Conservation (phyloP, 2,797 vertebrate genomes). For the Sebastolobus altivelis region DNA sequence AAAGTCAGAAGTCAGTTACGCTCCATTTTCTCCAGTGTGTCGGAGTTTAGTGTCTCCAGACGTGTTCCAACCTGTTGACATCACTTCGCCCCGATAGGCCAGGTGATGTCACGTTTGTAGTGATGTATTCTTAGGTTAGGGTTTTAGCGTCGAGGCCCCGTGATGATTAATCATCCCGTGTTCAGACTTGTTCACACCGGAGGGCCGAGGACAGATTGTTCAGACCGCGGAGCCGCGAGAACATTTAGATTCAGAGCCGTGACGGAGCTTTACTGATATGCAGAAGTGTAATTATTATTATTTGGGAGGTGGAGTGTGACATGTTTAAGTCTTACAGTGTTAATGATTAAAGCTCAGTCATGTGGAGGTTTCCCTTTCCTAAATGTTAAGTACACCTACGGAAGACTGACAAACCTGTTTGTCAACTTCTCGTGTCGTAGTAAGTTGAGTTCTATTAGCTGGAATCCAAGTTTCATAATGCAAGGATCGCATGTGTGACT, state of each 20-base stretch:
- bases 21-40: slow-evolving; percentile 54
- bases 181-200: slow-evolving; percentile 66
- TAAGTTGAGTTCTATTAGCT: slow-evolving; percentile 32
- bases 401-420: slow-evolving; percentile 51
- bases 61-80: slow-evolving; percentile 66
- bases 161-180: slow-evolving; percentile 69
- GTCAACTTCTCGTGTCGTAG: slow-evolving; percentile 30
- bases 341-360: not conserved
- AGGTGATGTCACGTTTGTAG: slow-evolving; percentile 71
- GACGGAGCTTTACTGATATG: not conserved
- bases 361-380: slow-evolving; percentile 37
- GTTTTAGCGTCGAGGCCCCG: slow-evolving; percentile 33
- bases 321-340: not conserved
- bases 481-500: slow-evolving; percentile 8
- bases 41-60: slow-evolving; percentile 49
- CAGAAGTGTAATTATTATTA: slow-evolving; percentile 3
- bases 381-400: not conserved
- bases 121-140: slow-evolving; percentile 69
- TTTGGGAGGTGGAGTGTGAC: not conserved
- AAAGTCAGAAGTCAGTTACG: slow-evolving; percentile 36
- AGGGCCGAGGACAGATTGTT: slow-evolving; percentile 54
- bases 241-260: slow-evolving; percentile 3
- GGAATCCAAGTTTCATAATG: slow-evolving; percentile 22
- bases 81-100: slow-evolving; percentile 58
- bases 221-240: slow-evolving; percentile 11